Conservation (phyloP, 35 echinoderm and acorn worm genomes). For the Apostichopus californicus region DNA sequence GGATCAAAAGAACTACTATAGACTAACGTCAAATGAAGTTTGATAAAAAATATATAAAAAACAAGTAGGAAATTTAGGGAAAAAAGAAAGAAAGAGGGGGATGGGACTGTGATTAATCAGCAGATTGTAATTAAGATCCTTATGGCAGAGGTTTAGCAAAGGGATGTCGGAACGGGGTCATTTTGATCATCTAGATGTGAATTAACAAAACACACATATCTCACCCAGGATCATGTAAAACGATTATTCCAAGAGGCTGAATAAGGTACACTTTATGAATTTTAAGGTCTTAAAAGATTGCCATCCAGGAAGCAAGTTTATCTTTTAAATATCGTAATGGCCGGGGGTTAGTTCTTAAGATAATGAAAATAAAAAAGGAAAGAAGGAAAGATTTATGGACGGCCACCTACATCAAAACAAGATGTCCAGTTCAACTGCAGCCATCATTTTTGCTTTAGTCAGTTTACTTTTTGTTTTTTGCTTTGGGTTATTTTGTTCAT, state of each 20-base stretch:
- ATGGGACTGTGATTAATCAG: constrained; percentile 19
- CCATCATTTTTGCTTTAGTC: too few species aligned
- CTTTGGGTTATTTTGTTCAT: too few species aligned
- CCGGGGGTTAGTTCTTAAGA: too few species aligned
- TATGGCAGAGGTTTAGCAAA: neutral
- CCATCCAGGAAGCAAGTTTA: neutral
- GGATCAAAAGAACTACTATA: neutral
- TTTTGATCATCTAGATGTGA: neutral
- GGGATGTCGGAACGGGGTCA: neutral
- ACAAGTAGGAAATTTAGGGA: too few species aligned
- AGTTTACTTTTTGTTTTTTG: too few species aligned
- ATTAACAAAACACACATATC: neutral
- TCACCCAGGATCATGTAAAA: neutral
- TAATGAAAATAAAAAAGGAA: too few species aligned
- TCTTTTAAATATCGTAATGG: neutral
- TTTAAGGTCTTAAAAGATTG: neutral
- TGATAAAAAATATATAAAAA: too few species aligned
- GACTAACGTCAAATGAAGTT: too few species aligned
- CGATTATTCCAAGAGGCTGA: neutral
- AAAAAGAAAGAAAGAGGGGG: neutral
- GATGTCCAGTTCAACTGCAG: too few species aligned
- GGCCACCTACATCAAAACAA: neutral
- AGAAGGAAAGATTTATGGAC: too few species aligned
- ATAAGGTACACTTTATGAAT: neutral
- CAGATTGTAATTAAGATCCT: constrained; percentile 25